Base-by-base conservation (phyloP, 2,113 vertebrate species). In the Alligator sinensis region DNA sequence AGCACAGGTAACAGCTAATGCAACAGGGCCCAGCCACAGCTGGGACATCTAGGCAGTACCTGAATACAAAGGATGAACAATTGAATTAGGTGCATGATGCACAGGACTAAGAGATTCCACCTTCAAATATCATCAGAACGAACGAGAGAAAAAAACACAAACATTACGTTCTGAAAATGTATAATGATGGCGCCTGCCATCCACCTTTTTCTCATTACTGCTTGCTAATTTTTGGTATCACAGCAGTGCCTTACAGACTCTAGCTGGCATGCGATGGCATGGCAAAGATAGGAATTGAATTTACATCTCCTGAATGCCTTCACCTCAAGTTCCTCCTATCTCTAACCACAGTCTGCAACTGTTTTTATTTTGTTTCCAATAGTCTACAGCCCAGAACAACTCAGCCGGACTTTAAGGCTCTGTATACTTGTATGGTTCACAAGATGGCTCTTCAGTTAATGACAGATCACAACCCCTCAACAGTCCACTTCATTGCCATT, bases 241-340 rank as follows among this genome's bases (percentile, higher is more conserved):
- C 68, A 58, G 18, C 8, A 77, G 28, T 80, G 13, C 15, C 60
- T 38, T 34, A 13, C 62, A 87, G 25, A n/a, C 11, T 72, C 5
- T 17, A 82, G 62, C 5, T 80, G n/a, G 58, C 70, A 16, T 3
- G 18, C 30, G 9, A 3, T 68, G 21, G 8, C 4, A 12, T 47
- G 2, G 54, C 4, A 84, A 11, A 84, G 57, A 10, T 38, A 78
- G 5, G 54, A 91, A 62, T 13, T 47, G 13, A 34, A 17, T 47
- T 80, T 17, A 66, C 5, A 84, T 17, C 57, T 93, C 74, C 24
- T 63, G 72, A 92, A 87, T 68, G 47, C 47, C 47, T 62, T 59
- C 66, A 87, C 34, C 47, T 38, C 25, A 81, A 19, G 2, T 0
- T 0, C 68, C 1, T 30, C 28, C n/a, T 17, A n/a, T 8, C 28